Conservation (phyloP, 2,113 vertebrate species). For the Regulus satrapa region DNA sequence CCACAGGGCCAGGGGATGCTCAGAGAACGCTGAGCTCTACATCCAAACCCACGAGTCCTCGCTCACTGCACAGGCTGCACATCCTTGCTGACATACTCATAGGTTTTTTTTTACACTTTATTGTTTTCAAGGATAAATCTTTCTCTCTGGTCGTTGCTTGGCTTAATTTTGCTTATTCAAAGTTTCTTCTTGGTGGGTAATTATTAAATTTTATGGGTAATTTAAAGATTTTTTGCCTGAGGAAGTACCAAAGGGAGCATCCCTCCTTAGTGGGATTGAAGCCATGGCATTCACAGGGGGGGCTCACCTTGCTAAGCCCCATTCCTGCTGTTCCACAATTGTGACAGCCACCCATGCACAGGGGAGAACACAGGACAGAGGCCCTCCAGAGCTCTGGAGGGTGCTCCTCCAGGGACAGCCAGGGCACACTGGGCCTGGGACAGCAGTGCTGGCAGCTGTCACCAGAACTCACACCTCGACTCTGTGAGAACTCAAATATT, state of each 20-base stretch:
- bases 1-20: background rate
- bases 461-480: background rate
- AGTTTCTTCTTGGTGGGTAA: background rate
- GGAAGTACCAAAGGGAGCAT: background rate
- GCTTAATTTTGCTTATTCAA: background rate
- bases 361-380: background rate
- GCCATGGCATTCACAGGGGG: too few species aligned
- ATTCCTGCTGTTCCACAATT: background rate
- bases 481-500: background rate
- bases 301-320: background rate
- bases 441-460: background rate
- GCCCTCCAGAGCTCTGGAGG: background rate
- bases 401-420: rapidly evolving
- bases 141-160: background rate
- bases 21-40: background rate
- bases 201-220: background rate
- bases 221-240: background rate
- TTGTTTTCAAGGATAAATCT: background rate
- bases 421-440: background rate
- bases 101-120: background rate
- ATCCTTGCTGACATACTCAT: background rate
- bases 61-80: background rate
- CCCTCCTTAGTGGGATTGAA: background rate
- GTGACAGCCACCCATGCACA: background rate
- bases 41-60: rapidly evolving